Conservation (phyloP, 2,888 invertebrate species). For the Taphrorychus bicolor region DNA sequence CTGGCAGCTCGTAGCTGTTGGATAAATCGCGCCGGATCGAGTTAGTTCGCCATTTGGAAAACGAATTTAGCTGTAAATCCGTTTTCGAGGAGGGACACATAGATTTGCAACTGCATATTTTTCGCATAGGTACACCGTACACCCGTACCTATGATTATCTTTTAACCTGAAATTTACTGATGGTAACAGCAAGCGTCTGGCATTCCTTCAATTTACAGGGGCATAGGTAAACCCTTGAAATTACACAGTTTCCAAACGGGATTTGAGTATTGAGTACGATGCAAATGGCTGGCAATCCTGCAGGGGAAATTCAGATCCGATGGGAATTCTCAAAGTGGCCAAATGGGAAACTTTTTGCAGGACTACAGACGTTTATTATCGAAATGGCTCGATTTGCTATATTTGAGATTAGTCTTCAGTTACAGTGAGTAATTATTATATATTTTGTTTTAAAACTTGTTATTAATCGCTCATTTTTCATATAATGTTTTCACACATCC, state of each 20-base stretch:
- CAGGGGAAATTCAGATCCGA: slow-evolving; percentile 14
- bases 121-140: neutral
- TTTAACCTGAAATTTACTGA: neutral
- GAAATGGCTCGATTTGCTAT: too few species aligned
- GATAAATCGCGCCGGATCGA: slow-evolving; percentile 16
- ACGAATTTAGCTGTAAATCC: neutral
- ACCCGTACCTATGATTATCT: neutral
- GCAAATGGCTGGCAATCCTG: slow-evolving; percentile 1
- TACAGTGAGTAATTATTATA: too few species aligned
- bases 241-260: neutral
- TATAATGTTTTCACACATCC: too few species aligned
- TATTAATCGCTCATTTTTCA: too few species aligned
- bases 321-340: slow-evolving; percentile 39
- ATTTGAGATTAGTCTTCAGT: too few species aligned
- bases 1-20: slow-evolving; percentile 16
- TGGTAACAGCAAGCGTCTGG: too few species aligned
- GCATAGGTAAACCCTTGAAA: neutral
- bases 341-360: slow-evolving; percentile 37
- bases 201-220: neutral
- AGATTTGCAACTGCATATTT: neutral
- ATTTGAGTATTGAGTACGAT: neutral
- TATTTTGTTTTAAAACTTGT: too few species aligned
- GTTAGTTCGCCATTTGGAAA: neutral
- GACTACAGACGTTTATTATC: too few species aligned
- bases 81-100: neutral